phyloP scores from a whole-genome alignment of 2,797 vertebrate species.

The Poecilia wingei region DNA sequence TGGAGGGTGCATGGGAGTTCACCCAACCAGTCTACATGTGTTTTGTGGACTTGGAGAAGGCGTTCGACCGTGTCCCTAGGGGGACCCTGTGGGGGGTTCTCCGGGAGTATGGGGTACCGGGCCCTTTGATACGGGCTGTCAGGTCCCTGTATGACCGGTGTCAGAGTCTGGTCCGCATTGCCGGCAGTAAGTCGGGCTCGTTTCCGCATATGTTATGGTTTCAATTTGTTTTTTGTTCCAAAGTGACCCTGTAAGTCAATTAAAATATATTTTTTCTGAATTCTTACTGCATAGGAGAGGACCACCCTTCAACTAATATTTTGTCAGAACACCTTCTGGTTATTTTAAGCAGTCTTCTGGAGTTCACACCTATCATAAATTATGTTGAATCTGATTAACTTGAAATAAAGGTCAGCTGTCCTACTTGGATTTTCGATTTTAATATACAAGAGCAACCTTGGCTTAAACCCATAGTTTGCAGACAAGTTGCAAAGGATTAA shows the following conservation, averaged over 20 bases:
- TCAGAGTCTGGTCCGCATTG: no score
- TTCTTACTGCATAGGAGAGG: background rate
- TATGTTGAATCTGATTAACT: background rate
- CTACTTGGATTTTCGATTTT: background rate
- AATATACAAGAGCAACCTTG: background rate
- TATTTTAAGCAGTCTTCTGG: background rate
- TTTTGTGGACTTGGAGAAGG: no score
- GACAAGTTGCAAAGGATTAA: background rate
- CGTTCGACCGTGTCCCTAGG: no score
- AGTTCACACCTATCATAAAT: background rate
- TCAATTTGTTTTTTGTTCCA: background rate
- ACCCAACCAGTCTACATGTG: no score
- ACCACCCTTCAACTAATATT: background rate
- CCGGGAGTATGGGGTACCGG: no score
- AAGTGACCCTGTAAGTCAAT: background rate
- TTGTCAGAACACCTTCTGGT: background rate
- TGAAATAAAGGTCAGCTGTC: background rate
- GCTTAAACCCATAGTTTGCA: background rate
- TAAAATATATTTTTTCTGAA: background rate
- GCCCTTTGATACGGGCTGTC: no score
- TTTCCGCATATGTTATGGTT: background rate
- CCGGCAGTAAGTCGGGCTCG: no score
- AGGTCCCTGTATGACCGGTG: no score
- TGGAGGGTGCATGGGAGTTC: no score
- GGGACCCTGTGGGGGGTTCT: no score